phyloP scores from a whole-genome alignment of 2,888 invertebrate genomes.

The Tineola bisselliella region DNA sequence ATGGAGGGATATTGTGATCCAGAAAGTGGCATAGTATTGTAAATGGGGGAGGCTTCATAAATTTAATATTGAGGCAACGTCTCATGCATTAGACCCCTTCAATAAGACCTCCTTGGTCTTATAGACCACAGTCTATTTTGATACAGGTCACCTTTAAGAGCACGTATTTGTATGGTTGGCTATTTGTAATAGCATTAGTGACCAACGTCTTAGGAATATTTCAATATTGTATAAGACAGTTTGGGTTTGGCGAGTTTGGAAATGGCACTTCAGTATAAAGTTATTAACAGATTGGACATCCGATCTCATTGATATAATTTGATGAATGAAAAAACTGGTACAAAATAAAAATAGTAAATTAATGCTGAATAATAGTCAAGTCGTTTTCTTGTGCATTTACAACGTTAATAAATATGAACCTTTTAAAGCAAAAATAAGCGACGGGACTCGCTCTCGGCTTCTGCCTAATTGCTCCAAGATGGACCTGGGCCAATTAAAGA shows the following conservation, averaged over 20 bases:
- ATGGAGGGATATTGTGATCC: constrained; percentile 33
- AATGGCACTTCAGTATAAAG: neutral
- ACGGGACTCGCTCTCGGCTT: constrained; percentile 23
- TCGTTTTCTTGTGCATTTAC: neutral
- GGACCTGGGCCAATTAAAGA: constrained; percentile 58
- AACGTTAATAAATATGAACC: constrained; percentile 54
- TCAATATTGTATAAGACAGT: neutral
- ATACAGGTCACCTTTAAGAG: neutral
- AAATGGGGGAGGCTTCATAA: too few species aligned
- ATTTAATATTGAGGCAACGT: neutral
- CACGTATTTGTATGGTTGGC: neutral
- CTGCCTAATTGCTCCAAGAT: constrained; percentile 61
- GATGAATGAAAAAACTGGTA: too few species aligned
- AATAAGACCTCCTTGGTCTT: neutral
- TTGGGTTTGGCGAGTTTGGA: neutral
- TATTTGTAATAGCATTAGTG: neutral
- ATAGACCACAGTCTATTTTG: neutral
- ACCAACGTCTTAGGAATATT: neutral
- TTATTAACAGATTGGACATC: too few species aligned
- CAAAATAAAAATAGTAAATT: neutral
- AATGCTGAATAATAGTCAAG: neutral
- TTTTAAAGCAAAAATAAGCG: constrained; percentile 36
- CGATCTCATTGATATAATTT: too few species aligned
- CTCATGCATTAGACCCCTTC: neutral
- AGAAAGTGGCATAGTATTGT: constrained; percentile 38